These are phyloP conservation scores for Dolichomitus sp. DNA, from an alignment of 2,888 invertebrate species.

Conservation along the genomic window DNA sequence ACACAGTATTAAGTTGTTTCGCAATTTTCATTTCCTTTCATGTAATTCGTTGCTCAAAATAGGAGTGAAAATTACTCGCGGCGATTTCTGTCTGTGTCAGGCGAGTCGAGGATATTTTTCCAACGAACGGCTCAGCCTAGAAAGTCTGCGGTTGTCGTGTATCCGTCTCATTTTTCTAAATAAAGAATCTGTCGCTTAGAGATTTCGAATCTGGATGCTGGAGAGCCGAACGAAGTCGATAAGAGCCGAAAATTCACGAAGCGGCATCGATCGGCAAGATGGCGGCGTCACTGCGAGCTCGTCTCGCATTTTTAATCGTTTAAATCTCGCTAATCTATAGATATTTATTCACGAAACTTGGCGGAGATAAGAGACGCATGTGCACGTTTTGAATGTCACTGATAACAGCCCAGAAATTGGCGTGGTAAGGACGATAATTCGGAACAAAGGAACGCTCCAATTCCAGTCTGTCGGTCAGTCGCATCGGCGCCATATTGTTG, in stretches of 20 bases:
- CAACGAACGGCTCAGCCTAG: not conserved
- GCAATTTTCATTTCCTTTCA: not conserved
- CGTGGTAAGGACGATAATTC: slow-evolving; percentile 1
- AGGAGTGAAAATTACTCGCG: not conserved
- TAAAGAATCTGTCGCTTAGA: slow-evolving; percentile 17
- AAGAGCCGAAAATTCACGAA: slow-evolving; percentile 11
- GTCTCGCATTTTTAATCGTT: not conserved
- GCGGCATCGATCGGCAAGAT: slow-evolving; percentile 34
- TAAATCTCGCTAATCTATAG: not conserved
- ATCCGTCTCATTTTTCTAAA: slow-evolving; percentile 2
- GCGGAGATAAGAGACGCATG: not conserved
- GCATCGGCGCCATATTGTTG: slow-evolving; percentile 64
- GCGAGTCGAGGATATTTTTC: slow-evolving; percentile 1
- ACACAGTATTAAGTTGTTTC: too few relatives aligned
- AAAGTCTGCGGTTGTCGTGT: slow-evolving; percentile 1
- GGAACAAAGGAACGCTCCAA: not conserved
- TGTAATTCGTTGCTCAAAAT: not conserved
- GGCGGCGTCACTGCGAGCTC: slow-evolving; percentile 3
- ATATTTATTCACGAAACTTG: too few relatives aligned
- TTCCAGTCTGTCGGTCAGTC: slow-evolving; percentile 8
- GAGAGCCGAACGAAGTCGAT: slow-evolving; percentile 7
- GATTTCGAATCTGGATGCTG: slow-evolving; percentile 39
- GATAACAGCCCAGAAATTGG: not conserved
- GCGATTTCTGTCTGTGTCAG: not conserved
- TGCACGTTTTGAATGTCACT: not conserved